Base-by-base conservation (phyloP, 2,888 invertebrate genomes). In the Dyspetes luteomarginatus region DNA sequence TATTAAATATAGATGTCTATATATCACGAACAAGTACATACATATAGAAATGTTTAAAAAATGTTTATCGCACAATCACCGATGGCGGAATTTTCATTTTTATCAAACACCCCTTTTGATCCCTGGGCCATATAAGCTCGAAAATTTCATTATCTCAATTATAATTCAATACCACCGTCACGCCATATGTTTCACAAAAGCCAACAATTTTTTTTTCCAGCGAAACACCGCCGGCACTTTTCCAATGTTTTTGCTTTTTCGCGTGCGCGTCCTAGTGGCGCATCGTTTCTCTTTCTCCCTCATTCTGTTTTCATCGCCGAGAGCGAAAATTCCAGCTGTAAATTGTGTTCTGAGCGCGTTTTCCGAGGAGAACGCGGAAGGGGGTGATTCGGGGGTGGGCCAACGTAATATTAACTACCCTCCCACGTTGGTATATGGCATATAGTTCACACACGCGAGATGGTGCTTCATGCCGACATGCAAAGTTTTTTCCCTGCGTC, bases 341-440 rank as follows among this genome's bases (percentile, higher is more conserved):
- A 80, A 80, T 80, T 80, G 65, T 76, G 71, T 55, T 52, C 76
- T 60, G 67, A 65, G 75, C 65, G 67, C 24, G 2, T 50, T 75
- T 76, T 80, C 71, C 48, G 36, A 43, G 71, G 43, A 69, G 36
- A 55, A 67, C 75, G 76, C 71, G 45, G 56, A 60, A 26, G 58
- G 24, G 60, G 62, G 50, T 50, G 52, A 52, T 55, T 71, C 50
- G 65, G 50, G 50, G 36, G 30, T 30, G 22, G 50, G 22, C 15
- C 12, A 43, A 36, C 62, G 56, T 72, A 71, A 80, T 80, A 80
- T 80, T 76, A 80, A 80, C 80, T 80, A 80, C 80, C 76, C 76
- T 75, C 45, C 76, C 71, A 26, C 24, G 7, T 22, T 22, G 17
- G 48, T 48, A 24, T 26, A 17, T 30, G 43, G 28, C 45, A 62